A percentile compares a stretch with the other conserved stretches of the same genome.
Evolutionary conservation across 2,113 vertebrate species (phyloP).

Genomic region (Etheostoma spectabile): DNA sequence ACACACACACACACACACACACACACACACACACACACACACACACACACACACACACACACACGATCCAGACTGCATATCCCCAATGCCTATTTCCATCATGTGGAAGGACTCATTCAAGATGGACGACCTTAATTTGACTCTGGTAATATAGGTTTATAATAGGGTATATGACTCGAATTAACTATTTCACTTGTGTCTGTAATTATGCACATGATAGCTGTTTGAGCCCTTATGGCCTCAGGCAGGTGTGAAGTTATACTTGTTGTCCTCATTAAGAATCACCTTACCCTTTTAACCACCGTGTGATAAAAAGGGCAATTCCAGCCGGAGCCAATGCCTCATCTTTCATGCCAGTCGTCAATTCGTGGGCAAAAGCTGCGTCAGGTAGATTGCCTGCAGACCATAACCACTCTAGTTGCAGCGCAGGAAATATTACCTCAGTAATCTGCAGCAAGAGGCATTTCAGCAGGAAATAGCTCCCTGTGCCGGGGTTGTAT

Average conservation of each 20-base stretch:
- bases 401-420: constrained; percentile 70
- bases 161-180: constrained; percentile 28
- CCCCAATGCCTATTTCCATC: constrained; percentile 44
- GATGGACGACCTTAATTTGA: constrained; percentile 57
- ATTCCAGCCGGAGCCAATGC: constrained; percentile 45
- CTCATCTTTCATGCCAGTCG: constrained; percentile 50
- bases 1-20: constrained; percentile 24
- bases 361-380: constrained; percentile 53
- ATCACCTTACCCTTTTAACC: constrained; percentile 55
- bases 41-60: constrained; percentile 13
- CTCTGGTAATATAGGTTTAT: constrained; percentile 44
- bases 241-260: constrained; percentile 30
- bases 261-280: constrained; percentile 69
- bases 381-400: constrained; percentile 65
- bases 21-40: constrained; percentile 25
- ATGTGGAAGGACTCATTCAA: constrained; percentile 34
- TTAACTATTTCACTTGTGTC: constrained; percentile 37
- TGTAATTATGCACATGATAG: constrained; percentile 38
- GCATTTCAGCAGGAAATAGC: constrained; percentile 72
- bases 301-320: constrained; percentile 62
- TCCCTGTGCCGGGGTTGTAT: constrained; percentile 63
- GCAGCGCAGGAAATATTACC: constrained; percentile 72
- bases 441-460: constrained; percentile 73
- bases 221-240: constrained; percentile 27
- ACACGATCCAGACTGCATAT: constrained; percentile 34